phyloP scores from a whole-genome alignment of 2,888 invertebrate genomes.

The Phengaris arion region DNA sequence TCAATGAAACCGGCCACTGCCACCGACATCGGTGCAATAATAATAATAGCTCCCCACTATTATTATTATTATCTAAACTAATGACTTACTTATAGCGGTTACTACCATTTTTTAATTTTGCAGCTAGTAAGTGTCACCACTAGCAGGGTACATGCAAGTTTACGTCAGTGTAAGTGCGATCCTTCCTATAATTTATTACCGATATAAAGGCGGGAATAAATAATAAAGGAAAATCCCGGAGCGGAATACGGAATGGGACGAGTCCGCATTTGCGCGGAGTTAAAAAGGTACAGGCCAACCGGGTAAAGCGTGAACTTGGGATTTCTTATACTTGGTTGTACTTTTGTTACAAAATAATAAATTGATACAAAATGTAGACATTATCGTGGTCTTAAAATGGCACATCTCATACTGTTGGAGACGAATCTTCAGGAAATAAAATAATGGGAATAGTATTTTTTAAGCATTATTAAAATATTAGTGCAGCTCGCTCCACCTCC shows the following conservation, averaged over 20 bases:
- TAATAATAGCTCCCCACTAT: too few species aligned
- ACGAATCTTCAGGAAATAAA: too few species aligned
- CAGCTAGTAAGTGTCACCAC: background rate
- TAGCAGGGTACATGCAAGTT: slow-evolving; percentile 7
- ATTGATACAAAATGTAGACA: too few species aligned
- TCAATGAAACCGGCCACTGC: too few species aligned
- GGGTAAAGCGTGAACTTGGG: slow-evolving; percentile 22
- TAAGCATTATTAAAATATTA: too few species aligned
- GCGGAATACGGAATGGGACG: slow-evolving; percentile 47
- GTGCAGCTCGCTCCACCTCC: too few species aligned
- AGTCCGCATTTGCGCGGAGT: slow-evolving; percentile 46
- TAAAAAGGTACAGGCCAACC: slow-evolving; percentile 37
- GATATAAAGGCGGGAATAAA: slow-evolving; percentile 39
- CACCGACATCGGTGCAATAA: too few species aligned
- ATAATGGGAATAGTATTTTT: too few species aligned
- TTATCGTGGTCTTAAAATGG: too few species aligned
- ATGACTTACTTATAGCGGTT: background rate
- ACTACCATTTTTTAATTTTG: background rate
- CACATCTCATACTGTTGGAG: too few species aligned
- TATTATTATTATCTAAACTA: background rate
- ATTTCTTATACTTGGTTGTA: background rate
- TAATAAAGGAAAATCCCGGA: slow-evolving; percentile 44
- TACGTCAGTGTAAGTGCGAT: slow-evolving; percentile 32
- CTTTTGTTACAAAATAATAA: too few species aligned
- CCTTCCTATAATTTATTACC: slow-evolving; percentile 40